phyloP scores from a whole-genome alignment of 2,113 vertebrate species.

The Coracopsis vasa region DNA sequence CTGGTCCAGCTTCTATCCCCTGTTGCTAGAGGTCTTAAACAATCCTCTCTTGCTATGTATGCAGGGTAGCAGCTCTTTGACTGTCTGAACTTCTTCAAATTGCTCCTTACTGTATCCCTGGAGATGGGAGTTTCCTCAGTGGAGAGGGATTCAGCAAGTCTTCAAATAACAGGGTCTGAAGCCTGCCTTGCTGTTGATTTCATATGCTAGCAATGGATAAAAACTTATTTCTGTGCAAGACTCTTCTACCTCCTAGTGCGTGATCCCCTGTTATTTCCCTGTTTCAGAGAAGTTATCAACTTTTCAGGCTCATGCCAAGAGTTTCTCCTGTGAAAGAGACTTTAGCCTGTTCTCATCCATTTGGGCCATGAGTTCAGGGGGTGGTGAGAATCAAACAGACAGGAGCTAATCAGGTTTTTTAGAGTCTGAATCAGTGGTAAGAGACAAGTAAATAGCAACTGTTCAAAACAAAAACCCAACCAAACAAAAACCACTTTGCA shows the following conservation, averaged over 20 bases:
- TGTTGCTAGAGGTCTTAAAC: not conserved
- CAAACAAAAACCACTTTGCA: not conserved
- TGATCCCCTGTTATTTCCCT: not conserved
- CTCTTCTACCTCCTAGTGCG: not conserved
- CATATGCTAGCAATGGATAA: not conserved
- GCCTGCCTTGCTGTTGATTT: not conserved
- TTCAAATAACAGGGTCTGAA: not conserved
- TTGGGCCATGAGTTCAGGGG: not conserved
- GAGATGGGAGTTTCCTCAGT: not conserved
- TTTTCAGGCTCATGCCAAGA: not conserved
- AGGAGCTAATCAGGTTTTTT: not conserved
- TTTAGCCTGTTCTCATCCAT: not conserved
- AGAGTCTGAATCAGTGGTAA: not conserved
- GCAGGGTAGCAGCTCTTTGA: not conserved
- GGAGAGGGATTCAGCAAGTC: not conserved
- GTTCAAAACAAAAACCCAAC: not conserved
- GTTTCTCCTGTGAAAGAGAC: not conserved
- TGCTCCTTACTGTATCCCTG: not conserved
- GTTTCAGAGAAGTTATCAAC: not conserved
- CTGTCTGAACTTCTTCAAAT: not conserved
- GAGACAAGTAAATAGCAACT: not conserved
- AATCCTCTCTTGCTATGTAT: rapidly evolving
- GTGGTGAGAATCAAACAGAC: not conserved
- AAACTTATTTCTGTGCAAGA: not conserved
- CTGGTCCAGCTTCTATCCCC: not conserved